A percentile compares a stretch with the other conserved stretches of the same genome.
These are phyloP conservation scores for Carterocephalus palaemon DNA, from an alignment of 2,888 invertebrate genomes.

Conservation along the genomic window DNA sequence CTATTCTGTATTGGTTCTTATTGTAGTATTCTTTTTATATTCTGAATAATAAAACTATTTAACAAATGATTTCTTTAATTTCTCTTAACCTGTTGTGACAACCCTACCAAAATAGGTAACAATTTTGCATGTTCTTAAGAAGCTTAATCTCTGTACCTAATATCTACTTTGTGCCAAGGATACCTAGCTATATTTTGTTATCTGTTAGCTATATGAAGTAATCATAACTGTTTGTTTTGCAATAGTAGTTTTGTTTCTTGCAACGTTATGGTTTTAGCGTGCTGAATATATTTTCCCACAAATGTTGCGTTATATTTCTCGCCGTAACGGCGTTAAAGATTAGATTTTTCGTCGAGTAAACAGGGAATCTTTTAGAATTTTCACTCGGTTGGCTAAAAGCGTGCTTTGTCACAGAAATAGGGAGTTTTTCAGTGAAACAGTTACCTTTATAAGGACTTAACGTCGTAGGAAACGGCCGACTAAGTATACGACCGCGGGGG, in stretches of 20 bases:
- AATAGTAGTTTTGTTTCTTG: slow-evolving; percentile 43
- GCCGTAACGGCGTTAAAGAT: slow-evolving; percentile 23
- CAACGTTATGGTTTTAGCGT: slow-evolving; percentile 31
- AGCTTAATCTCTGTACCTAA: no score
- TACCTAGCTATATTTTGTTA: slow-evolving; percentile 59
- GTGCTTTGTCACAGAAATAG: slow-evolving; percentile 68
- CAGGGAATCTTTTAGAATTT: slow-evolving; percentile 58
- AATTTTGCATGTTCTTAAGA: no score
- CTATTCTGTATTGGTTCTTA: no score
- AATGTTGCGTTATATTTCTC: slow-evolving; percentile 25
- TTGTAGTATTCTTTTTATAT: no score
- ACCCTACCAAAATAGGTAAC: slow-evolving; percentile 42
- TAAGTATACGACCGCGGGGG: slow-evolving; percentile 70
- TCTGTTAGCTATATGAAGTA: slow-evolving; percentile 54
- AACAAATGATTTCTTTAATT: no score
- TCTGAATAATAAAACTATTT: no score
- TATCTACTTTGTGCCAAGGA: no score
- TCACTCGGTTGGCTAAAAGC: slow-evolving; percentile 63
- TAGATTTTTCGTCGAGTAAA: slow-evolving; percentile 42
- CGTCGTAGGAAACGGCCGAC: slow-evolving; percentile 71
- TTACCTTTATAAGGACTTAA: slow-evolving; percentile 75
- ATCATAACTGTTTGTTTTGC: slow-evolving; percentile 57
- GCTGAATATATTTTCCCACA: slow-evolving; percentile 20
- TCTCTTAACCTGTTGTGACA: no score
- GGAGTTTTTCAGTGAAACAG: slow-evolving; percentile 70